Percentiles rank a stretch among this genome's conserved stretches.
Conservation (phyloP, 2,113 vertebrate species). For the Channa maculata region DNA sequence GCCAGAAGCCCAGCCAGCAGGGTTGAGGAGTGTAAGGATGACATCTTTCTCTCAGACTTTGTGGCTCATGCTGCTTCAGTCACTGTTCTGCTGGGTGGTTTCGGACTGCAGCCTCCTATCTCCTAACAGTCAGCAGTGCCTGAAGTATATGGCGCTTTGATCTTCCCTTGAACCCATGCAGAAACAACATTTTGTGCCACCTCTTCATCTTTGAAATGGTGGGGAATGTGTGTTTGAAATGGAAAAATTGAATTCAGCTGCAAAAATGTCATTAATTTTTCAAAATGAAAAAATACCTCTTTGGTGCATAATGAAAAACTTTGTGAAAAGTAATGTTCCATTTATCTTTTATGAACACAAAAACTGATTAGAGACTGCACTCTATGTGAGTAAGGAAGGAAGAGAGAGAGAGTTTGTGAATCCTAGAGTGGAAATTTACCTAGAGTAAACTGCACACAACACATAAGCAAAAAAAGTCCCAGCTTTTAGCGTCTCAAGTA, state of each 20-base stretch:
- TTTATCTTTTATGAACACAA: constrained; percentile 19
- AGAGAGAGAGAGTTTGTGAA: not conserved
- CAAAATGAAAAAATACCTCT: not conserved
- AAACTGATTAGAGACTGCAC: constrained; percentile 7
- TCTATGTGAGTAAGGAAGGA: not conserved
- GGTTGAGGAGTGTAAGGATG: constrained; percentile 8
- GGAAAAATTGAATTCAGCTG: not conserved
- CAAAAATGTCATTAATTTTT: not conserved
- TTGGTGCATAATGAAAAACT: not conserved
- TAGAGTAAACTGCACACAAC: not conserved
- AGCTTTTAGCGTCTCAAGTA: no score
- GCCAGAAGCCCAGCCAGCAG: no score
- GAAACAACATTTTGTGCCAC: no score
- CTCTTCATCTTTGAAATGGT: no score
- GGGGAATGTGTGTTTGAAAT: not conserved
- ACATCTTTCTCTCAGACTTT: constrained; percentile 26
- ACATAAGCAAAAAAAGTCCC: not conserved
- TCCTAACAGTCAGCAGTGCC: not conserved
- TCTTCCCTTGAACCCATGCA: not conserved
- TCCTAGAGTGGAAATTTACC: constrained; percentile 8
- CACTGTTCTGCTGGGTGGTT: not conserved
- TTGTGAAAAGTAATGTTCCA: not conserved
- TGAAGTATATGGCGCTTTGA: constrained; percentile 4
- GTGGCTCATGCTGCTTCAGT: constrained; percentile 17
- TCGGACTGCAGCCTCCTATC: constrained; percentile 6